Evolutionary conservation across 2,113 vertebrate species (phyloP).

Genomic region (Serinus canaria): DNA sequence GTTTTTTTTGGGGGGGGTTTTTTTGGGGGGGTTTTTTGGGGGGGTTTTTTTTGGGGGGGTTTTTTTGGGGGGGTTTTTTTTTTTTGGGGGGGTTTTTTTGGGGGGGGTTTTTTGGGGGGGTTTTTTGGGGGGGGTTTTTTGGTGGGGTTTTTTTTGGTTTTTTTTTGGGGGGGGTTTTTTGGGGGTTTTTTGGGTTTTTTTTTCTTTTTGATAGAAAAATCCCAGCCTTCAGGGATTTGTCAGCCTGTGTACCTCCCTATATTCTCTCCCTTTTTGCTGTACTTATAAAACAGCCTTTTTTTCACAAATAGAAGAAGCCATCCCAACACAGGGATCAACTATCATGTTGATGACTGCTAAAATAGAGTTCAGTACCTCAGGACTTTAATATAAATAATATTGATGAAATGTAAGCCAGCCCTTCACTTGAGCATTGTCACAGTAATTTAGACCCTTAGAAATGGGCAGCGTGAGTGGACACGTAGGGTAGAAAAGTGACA

Average conservation of each 20-base stretch:
- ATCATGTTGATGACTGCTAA: not conserved
- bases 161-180: too few species aligned
- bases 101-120: too few species aligned
- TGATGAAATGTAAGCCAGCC: not conserved
- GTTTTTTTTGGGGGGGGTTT: too few species aligned
- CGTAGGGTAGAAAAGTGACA: not conserved
- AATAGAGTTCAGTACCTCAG: not conserved
- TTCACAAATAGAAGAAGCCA: not conserved
- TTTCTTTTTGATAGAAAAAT: not conserved
- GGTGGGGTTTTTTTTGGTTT: too few species aligned
- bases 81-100: too few species aligned
- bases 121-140: too few species aligned
- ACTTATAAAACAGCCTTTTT: not conserved
- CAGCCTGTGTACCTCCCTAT: not conserved
- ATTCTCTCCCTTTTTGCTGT: not conserved
- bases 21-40: too few species aligned
- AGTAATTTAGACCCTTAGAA: not conserved
- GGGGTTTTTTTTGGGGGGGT: too few species aligned
- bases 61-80: too few species aligned
- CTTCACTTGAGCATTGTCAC: not conserved
- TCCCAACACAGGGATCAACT: not conserved
- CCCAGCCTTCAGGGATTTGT: not conserved
- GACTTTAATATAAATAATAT: not conserved
- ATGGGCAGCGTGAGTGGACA: not conserved
- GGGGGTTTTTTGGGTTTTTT: not conserved